phyloP scores from a whole-genome alignment of 2,888 invertebrate genomes.

The Cosmopolites sordidus region DNA sequence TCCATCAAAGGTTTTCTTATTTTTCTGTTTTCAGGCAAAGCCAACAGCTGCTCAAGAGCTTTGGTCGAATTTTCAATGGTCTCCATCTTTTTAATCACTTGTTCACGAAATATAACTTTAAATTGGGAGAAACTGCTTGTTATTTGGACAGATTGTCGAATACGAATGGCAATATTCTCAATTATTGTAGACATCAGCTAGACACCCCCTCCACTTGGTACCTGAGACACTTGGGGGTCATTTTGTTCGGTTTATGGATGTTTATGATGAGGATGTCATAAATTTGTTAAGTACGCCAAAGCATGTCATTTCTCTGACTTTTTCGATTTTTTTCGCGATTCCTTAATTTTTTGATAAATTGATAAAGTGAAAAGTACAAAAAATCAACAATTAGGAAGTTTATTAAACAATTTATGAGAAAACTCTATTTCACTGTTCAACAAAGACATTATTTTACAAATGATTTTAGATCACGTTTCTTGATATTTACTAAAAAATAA shows the following conservation, averaged over 20 bases:
- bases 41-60: neutral
- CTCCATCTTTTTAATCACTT: neutral
- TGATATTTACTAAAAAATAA: too few relatives aligned
- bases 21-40: slow-evolving; percentile 27
- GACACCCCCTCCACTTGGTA: slow-evolving; percentile 7
- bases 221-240: slow-evolving; percentile 8
- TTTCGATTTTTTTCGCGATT: too few relatives aligned
- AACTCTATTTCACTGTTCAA: too few relatives aligned
- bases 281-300: slow-evolving; percentile 17
- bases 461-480: too few relatives aligned
- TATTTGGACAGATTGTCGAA: slow-evolving; percentile 6
- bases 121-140: neutral
- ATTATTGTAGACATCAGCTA: slow-evolving; percentile 2
- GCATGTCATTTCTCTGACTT: slow-evolving; percentile 22
- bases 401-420: too few relatives aligned
- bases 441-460: too few relatives aligned
- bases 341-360: too few relatives aligned
- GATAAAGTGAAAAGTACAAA: too few relatives aligned
- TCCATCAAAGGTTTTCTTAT: slow-evolving; percentile 34
- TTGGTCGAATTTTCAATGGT: neutral
- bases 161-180: slow-evolving; percentile 8
- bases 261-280: slow-evolving; percentile 12
- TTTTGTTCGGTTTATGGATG: slow-evolving; percentile 19
- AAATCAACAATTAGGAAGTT: too few relatives aligned
- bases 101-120: neutral